Base-by-base conservation (phyloP, 1,140 invertebrate species). In the Diachasma alloeum region DNA sequence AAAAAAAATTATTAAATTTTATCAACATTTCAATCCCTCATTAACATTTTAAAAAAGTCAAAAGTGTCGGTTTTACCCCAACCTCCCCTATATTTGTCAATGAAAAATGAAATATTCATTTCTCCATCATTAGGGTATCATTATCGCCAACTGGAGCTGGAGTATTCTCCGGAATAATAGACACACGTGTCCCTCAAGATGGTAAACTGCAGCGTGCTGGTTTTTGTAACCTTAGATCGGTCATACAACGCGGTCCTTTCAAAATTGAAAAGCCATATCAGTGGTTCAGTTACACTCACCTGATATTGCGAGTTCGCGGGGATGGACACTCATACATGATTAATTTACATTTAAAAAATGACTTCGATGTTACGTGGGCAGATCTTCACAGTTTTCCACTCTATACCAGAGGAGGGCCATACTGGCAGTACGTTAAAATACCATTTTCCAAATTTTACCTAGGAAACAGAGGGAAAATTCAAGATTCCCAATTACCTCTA, bases 381-480 rank as follows among this genome's bases (percentile, higher is more conserved):
- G 96, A 98, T 89, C 91, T 94, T 17, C 97, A 94, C 86, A 91
- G 93, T 81, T 98, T 94, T 89, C 91, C 94, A 0, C 84, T 99
- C 0, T 96, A 94, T 84, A 99, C 98, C 0, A 92, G 96, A 89
- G 98, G 98, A 59, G 98, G 98, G 0, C 98, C 98, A 9, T 98
- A 99, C 86, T 99, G 98, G 98, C 97, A 99, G 91, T 89, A 93
- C 75, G 92, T 94, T 0, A 96, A 95, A 94, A 96, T 99, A 83
- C 98, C 98, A 19, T 98, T 99, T 90, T 97, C 97, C 5, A 98
- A 97, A 88, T 99, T 99, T 87, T 93, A 96, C 72, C 88, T 97
- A 15, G 90, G 91, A 6, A 93, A 92, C 15, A 97, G 97, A 91
- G 97, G 97, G 4, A 87, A 94, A n/a, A 86, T 98, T 53, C 96